Evolutionary conservation across 2,888 invertebrate species (phyloP), one percentile per base, ranked within the genome.

Genomic region (Mystacides longicornis): DNA sequence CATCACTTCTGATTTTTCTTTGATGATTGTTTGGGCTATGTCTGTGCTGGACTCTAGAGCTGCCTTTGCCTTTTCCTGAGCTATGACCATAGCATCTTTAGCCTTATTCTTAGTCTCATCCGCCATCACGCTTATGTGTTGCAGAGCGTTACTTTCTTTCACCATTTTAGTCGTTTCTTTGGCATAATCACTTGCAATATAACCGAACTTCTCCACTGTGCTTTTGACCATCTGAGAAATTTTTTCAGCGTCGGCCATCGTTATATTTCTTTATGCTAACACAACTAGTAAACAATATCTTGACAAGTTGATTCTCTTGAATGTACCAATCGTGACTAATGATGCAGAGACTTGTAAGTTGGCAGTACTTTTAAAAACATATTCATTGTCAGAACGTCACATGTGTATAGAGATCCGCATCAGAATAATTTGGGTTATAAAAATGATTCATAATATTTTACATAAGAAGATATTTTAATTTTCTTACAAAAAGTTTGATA

Each of bases 1-100:
- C 16, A 51, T 43, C 14, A 23, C 49, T 45, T 56, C 56, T 2
- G 56, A 23, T 23, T 20, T 52, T 11, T 54, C 54, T 23, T 49
- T 49, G 20, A 54, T 22, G 20, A 23, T 23, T 16, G 22, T 46
- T 9, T 22, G 23, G 9, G 53, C 53, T 18, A n/a, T 48, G 7
- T 18, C 48, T 3, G 47, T 23, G 5, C 37, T 42, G 4, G 18
- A 14, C 14, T 21, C 48, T 11, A 47, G 16, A 2, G 37, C 49
- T 18, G 42, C 49, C 22, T 43, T 51, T 3, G 51, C 23, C 3
- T 9, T 51, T 43, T 51, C 43, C 1, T 37, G 37, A 22, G 22
- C 51, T 1, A 5, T 45, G 2, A 21, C 45, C 20, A 53, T n/a
- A 4, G 23, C 47, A 18, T 53, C 48, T 37, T 53, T 53, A 16